Percentiles rank a stretch among this genome's conserved stretches.
phyloP scores from a whole-genome alignment of 2,113 vertebrate genomes.

The Melierax canorus region DNA sequence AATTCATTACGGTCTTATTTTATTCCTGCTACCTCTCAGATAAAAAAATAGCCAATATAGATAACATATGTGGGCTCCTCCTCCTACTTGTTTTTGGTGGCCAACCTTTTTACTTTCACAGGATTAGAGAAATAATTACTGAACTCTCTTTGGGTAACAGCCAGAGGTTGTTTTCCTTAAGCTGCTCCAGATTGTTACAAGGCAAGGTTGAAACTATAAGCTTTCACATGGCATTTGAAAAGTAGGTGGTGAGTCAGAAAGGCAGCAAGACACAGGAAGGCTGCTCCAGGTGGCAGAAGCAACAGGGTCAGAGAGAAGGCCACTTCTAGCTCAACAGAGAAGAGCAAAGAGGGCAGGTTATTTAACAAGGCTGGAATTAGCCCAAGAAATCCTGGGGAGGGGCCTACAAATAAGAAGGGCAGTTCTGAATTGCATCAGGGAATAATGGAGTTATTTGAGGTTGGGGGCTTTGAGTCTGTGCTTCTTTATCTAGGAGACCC shows the following conservation, averaged over 20 bases:
- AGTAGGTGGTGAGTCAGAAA: conserved; percentile 43
- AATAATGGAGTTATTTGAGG: neutral
- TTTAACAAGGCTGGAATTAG: neutral
- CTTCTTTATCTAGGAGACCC: neutral
- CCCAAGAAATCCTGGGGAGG: neutral
- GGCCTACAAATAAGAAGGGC: neutral
- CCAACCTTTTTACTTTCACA: conserved; percentile 28
- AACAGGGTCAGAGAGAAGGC: conserved; percentile 54
- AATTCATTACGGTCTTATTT: neutral
- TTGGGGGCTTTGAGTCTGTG: neutral
- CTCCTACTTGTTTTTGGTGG: conserved; percentile 33
- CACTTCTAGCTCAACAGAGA: neutral
- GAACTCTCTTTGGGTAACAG: conserved; percentile 35
- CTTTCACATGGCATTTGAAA: conserved; percentile 55
- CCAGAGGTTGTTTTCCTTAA: conserved; percentile 48
- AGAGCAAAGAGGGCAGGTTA: neutral
- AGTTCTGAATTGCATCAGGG: neutral
- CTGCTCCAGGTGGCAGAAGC: conserved; percentile 46
- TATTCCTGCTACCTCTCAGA: neutral
- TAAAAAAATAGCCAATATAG: neutral
- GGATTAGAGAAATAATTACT: conserved; percentile 57
- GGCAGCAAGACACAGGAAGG: conserved; percentile 28
- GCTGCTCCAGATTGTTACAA: conserved; percentile 35
- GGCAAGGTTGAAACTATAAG: conserved; percentile 48
- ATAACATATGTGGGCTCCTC: neutral